Base-by-base conservation (phyloP, 2,888 invertebrate species). In the Coenonympha arcania region DNA sequence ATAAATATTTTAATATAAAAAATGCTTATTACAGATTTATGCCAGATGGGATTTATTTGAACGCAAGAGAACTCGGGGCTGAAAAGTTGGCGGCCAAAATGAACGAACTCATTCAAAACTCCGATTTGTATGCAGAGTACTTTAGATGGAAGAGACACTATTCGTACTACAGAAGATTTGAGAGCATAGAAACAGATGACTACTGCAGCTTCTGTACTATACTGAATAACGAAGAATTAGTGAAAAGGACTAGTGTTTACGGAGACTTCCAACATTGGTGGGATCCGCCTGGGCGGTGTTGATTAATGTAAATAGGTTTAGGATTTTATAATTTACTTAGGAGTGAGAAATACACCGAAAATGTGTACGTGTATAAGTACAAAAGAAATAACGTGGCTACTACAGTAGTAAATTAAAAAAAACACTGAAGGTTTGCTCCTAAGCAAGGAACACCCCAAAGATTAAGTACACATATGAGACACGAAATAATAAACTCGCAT, bases 141-240 rank as follows among this genome's bases (percentile, higher is more conserved):
- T 85, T 85, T 50, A 71, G 60, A 54, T 85, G 84, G 84, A 73
- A 64, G 44, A 80, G 73, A 28, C 71, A 84, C 54, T 86, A 85
- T 49, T 65, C 67, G 0, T 85, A 71, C 42, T 62, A 79, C 41
- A 62, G 55, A 37, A 71, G 70, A 36, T 52, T 48, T n/a, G 71
- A 70, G 3, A 68, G 58, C 16, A 11, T 63, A 11, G 76, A 79
- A 20, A 81, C 79, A 0, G 70, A 84, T 28, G 81, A 80, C 36
- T 78, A 80, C 44, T 85, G 85, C 52, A 64, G 66, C 18, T 73
- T 86, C 50, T 85, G 85, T 58, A 66, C 69, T 2, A 54, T 79
- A 13, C 56, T 83, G 0, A 79, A 78, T 40, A 62, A 83, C 26
- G 64, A 75, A 1, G 57, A 71, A 1, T 51, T 65, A 31, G 56